phyloP scores from a whole-genome alignment of 2,888 invertebrate species.

The Epinotia bilunana region DNA sequence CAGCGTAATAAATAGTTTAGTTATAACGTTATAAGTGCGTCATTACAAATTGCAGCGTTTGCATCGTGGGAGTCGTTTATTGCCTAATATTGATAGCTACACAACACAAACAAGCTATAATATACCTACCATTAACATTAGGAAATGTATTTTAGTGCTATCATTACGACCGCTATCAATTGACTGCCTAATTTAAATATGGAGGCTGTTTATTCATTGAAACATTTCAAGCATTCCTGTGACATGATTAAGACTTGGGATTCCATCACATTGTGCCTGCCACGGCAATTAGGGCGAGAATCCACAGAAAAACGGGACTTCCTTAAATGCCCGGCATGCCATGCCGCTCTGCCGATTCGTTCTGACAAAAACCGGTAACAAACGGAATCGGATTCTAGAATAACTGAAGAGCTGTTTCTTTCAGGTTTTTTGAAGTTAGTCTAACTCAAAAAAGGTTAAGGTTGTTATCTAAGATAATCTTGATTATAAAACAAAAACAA shows the following conservation, averaged over 20 bases:
- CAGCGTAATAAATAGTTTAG: too few species aligned
- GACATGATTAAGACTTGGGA: constrained; percentile 42
- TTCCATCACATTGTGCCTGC: constrained; percentile 38
- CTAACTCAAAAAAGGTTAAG: too few species aligned
- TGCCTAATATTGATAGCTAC: not conserved
- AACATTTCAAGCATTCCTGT: constrained; percentile 28
- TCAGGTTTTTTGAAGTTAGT: not conserved
- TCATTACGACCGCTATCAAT: not conserved
- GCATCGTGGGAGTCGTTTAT: not conserved
- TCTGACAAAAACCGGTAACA: constrained; percentile 50
- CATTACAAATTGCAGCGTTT: not conserved
- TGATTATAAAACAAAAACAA: not conserved
- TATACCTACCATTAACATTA: not conserved
- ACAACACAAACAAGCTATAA: not conserved
- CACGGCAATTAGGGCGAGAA: constrained; percentile 32
- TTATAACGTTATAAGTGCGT: too few species aligned
- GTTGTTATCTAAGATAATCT: not conserved
- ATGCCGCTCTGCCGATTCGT: constrained; percentile 60
- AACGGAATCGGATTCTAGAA: constrained; percentile 22
- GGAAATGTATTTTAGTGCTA: not conserved
- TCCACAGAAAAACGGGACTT: constrained; percentile 55
- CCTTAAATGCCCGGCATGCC: constrained; percentile 69
- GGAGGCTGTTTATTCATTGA: not conserved
- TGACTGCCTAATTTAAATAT: not conserved
- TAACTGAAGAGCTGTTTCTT: constrained; percentile 20